These are phyloP conservation scores for Nowickia ferox DNA, from an alignment of 2,888 invertebrate species.

Conservation along the genomic window DNA sequence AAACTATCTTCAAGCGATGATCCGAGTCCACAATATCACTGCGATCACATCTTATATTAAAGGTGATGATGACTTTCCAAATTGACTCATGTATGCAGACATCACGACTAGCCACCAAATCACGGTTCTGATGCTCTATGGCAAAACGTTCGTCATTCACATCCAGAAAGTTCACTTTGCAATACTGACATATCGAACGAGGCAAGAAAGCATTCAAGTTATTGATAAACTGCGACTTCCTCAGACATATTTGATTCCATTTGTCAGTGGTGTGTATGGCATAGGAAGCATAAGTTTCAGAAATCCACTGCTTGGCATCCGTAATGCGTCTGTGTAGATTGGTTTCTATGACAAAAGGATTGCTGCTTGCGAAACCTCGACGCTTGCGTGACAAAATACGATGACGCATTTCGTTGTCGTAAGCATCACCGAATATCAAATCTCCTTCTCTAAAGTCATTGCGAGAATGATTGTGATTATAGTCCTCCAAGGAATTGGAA, in stretches of 20 bases:
- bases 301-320: conserved; percentile 92
- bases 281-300: conserved; percentile 93
- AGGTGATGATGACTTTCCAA: conserved; percentile 91
- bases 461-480: conserved; percentile 78
- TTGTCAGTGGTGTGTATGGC: conserved; percentile 92
- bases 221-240: conserved; percentile 91
- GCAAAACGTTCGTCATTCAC: conserved; percentile 90
- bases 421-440: conserved; percentile 85
- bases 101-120: conserved; percentile 91
- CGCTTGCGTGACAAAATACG: conserved; percentile 85
- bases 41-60: conserved; percentile 87
- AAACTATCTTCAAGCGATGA: conserved; percentile 91
- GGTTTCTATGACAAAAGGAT: conserved; percentile 81
- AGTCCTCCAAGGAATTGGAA: conserved; percentile 74
- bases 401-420: conserved; percentile 84
- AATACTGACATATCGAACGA: conserved; percentile 88
- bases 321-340: conserved; percentile 86
- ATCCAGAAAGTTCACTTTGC: conserved; percentile 90
- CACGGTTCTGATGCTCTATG: conserved; percentile 91
- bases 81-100: conserved; percentile 91
- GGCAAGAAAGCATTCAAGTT: conserved; percentile 91
- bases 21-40: conserved; percentile 89
- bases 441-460: conserved; percentile 83
- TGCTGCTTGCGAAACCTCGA: conserved; percentile 75
- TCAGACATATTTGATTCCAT: conserved; percentile 92